Conservation (phyloP, 2,797 vertebrate genomes). For the Spea hammondii region DNA sequence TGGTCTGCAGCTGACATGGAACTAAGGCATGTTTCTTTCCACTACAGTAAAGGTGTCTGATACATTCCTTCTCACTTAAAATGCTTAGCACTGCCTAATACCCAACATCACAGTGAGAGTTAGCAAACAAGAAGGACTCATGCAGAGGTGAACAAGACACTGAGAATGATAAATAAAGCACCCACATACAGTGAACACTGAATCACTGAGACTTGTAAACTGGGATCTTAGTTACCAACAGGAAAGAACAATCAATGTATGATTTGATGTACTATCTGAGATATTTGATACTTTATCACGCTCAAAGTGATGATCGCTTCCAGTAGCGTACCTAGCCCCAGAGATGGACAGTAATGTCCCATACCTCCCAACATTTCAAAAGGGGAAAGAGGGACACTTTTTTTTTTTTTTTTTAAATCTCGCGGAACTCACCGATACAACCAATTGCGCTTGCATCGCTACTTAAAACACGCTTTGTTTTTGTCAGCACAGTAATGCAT, state of each 20-base stretch:
- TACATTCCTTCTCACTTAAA: conserved; percentile 12
- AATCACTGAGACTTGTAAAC: conserved; percentile 60
- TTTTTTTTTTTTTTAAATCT: no score
- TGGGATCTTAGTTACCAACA: conserved; percentile 54
- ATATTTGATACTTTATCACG: neutral
- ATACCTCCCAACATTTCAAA: no score
- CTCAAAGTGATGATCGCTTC: no score
- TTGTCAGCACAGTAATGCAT: no score
- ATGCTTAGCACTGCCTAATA: conserved; percentile 46
- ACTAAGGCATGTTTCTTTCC: no score
- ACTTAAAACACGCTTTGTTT: no score
- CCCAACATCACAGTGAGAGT: conserved; percentile 43
- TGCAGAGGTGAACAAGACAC: conserved; percentile 51
- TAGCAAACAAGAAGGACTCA: conserved; percentile 47
- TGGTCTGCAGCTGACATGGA: no score
- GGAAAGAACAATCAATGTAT: conserved; percentile 53
- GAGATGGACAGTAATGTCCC: no score
- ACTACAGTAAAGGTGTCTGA: neutral
- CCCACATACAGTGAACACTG: conserved; percentile 52
- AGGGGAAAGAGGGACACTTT: no score
- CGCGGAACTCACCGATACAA: no score
- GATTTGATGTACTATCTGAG: conserved; percentile 9
- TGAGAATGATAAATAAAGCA: conserved; percentile 49
- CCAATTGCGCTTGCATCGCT: no score
- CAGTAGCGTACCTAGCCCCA: no score